Conservation (phyloP, 2,113 vertebrate genomes). For the Megaceryle torquata region DNA sequence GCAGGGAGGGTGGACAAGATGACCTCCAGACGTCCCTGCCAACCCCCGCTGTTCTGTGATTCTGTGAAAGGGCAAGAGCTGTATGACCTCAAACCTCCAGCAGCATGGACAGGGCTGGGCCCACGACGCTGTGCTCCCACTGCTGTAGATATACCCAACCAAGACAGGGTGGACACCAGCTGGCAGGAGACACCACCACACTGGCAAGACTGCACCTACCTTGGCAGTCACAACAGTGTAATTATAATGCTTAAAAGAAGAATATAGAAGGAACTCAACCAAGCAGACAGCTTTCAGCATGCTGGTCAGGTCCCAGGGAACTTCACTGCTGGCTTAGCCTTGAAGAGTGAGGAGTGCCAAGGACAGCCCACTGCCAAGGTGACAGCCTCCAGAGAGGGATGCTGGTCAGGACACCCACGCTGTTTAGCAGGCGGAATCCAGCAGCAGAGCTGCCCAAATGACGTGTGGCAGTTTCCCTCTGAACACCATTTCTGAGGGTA, state of each 20-base stretch:
- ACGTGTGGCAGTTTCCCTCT: not conserved
- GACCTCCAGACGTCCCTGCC: not conserved
- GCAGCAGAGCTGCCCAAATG: not conserved
- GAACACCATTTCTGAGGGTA: not conserved
- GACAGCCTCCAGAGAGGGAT: not conserved
- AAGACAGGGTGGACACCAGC: not conserved
- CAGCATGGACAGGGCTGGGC: not conserved
- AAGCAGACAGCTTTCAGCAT: not conserved
- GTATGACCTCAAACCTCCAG: not conserved
- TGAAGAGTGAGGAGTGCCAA: not conserved
- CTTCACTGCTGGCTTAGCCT: not conserved
- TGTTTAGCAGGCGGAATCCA: not conserved
- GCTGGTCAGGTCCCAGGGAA: not conserved
- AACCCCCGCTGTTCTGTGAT: too few relatives aligned
- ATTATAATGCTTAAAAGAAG: not conserved
- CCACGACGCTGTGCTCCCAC: not conserved
- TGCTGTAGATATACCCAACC: not conserved
- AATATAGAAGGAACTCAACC: not conserved
- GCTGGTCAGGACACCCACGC: not conserved
- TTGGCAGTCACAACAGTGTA: not conserved
- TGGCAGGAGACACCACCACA: not conserved
- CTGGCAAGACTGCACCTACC: not conserved
- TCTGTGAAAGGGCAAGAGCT: not conserved
- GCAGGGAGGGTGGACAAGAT: not conserved
- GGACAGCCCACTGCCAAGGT: not conserved